phyloP scores from a whole-genome alignment of 2,797 vertebrate species.

The Scleropages formosus region DNA sequence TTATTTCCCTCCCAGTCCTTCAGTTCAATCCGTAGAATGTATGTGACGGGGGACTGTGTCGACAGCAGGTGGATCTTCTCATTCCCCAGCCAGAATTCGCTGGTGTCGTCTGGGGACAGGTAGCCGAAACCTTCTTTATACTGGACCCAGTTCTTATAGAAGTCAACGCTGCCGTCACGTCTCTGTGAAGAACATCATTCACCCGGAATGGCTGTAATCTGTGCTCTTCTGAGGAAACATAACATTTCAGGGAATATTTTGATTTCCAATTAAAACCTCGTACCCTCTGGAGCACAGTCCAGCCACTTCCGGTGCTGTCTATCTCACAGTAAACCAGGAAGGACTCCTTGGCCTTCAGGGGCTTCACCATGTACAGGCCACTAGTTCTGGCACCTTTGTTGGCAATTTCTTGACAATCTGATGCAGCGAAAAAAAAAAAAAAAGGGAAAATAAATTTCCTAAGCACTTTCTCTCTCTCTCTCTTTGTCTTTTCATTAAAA shows the following conservation, averaged over 20 bases:
- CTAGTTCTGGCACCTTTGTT: constrained; percentile 86
- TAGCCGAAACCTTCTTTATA: constrained; percentile 95
- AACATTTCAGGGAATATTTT: neutral
- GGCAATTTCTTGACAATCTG: constrained; percentile 94
- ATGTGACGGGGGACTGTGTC: constrained; percentile 66
- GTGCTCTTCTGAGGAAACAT: neutral
- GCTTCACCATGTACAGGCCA: constrained; percentile 89
- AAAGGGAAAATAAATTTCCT: neutral
- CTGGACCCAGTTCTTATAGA: constrained; percentile 81
- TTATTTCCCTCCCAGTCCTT: constrained; percentile 84
- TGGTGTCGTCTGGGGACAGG: constrained; percentile 86
- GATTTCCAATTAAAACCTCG: neutral
- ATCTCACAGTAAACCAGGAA: constrained; percentile 98
- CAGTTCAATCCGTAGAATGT: constrained; percentile 80
- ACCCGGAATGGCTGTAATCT: too few species aligned
- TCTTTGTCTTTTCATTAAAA: too few species aligned
- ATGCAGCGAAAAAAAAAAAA: neutral
- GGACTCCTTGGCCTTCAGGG: constrained; percentile 67
- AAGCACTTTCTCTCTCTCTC: too few species aligned
- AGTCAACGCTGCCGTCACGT: constrained; percentile 84
- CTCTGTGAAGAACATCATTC: constrained; percentile 68
- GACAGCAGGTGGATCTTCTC: constrained; percentile 88
- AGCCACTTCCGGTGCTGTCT: constrained; percentile 80
- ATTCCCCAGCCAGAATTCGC: constrained; percentile 95
- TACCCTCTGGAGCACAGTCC: constrained; percentile 95